These are phyloP conservation scores for Reticulitermes lucifugus DNA, from an alignment of 2,888 invertebrate species.

Conservation along the genomic window DNA sequence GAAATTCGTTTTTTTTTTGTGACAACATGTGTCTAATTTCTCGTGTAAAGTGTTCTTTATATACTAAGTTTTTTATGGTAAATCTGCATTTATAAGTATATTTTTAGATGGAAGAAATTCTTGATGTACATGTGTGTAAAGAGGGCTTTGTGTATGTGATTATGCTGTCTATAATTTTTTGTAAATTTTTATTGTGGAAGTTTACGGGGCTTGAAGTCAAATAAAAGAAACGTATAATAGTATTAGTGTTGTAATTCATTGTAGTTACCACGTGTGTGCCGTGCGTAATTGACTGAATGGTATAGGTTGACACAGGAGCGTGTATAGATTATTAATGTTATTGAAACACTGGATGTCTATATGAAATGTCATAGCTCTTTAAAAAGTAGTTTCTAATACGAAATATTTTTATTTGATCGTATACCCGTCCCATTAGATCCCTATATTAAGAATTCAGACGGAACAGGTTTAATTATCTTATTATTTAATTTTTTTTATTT, in stretches of 20 bases:
- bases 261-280: background rate
- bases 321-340: background rate
- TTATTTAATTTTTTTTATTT: constrained; percentile 41
- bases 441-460: background rate
- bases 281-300: background rate
- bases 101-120: constrained; percentile 9
- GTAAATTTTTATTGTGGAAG: constrained; percentile 13
- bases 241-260: background rate
- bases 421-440: background rate
- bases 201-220: background rate
- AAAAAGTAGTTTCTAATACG: too few relatives aligned
- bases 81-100: background rate
- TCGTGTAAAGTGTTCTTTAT: background rate
- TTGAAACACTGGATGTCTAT: background rate
- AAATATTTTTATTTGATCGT: background rate
- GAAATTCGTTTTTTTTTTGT: background rate
- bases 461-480: constrained; percentile 16
- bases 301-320: background rate
- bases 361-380: too few relatives aligned
- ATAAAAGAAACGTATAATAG: background rate
- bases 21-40: background rate
- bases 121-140: background rate
- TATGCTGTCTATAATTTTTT: background rate
- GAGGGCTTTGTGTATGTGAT: background rate
- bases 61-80: background rate